phyloP scores from a whole-genome alignment of 2,797 vertebrate species.

The Peromyscus aztecus region DNA sequence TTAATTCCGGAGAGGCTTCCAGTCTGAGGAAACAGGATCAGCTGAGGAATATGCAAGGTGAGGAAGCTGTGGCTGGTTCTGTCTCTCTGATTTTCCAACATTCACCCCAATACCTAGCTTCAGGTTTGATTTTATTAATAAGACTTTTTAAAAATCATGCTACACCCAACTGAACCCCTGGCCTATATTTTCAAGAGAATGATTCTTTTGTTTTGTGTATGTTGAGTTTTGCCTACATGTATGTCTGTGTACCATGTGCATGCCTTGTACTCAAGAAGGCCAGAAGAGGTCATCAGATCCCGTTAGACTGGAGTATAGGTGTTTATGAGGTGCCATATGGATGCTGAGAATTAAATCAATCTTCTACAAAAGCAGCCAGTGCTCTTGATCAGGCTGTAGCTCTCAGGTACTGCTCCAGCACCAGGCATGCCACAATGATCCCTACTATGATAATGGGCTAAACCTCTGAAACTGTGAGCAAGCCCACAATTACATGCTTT shows the following conservation, averaged over 20 bases:
- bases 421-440: not conserved
- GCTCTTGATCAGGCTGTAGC: not conserved
- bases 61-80: too few relatives aligned
- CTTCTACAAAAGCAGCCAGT: not conserved
- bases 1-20: too few relatives aligned
- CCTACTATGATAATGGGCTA: not conserved
- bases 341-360: not conserved
- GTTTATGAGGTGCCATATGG: not conserved
- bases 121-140: too few relatives aligned
- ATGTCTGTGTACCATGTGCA: too few relatives aligned
- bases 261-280: not conserved
- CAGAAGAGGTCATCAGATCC: not conserved
- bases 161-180: not conserved
- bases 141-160: too few relatives aligned
- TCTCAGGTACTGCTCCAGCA: not conserved
- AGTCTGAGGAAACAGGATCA: too few relatives aligned
- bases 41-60: too few relatives aligned
- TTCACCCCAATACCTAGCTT: too few relatives aligned
- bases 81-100: too few relatives aligned
- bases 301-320: not conserved
- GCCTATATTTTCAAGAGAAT: constrained; percentile 17
- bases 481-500: not conserved
- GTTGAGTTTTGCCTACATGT: not conserved
- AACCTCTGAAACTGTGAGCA: not conserved
- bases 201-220: not conserved